Evolutionary conservation across 1,140 invertebrate genomes (phyloP).

Genomic region (Calosoma granatense): DNA sequence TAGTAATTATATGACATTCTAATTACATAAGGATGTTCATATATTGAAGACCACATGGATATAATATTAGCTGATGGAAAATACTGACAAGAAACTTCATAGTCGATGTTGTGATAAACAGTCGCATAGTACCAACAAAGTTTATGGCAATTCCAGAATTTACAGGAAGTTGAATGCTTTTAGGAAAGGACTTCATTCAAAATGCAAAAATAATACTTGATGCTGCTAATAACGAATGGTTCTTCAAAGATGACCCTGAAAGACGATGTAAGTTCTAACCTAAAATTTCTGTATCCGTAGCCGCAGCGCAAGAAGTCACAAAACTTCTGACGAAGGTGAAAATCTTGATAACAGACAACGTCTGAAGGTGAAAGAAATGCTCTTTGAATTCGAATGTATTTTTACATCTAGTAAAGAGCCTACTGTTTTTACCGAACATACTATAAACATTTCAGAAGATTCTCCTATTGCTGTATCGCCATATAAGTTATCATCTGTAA

Average conservation of each 20-base stretch:
- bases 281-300: no score
- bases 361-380: neutral
- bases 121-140: no score
- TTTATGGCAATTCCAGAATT: no score
- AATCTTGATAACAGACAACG: neutral
- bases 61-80: no score
- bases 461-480: slow-evolving; percentile 9
- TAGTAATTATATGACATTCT: no score
- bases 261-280: neutral
- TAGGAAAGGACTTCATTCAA: neutral
- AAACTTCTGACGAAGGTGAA: neutral
- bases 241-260: neutral
- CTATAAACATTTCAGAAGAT: neutral
- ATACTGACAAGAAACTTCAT: no score
- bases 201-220: neutral
- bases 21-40: no score
- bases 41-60: no score
- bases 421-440: neutral
- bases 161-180: no score
- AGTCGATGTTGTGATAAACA: no score
- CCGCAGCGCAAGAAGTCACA: neutral
- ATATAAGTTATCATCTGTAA: neutral
- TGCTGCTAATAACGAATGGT: neutral
- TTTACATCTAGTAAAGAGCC: neutral
- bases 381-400: neutral